Base-by-base conservation (phyloP, 2,797 vertebrate genomes). In the Thalassophryne amazonica region DNA sequence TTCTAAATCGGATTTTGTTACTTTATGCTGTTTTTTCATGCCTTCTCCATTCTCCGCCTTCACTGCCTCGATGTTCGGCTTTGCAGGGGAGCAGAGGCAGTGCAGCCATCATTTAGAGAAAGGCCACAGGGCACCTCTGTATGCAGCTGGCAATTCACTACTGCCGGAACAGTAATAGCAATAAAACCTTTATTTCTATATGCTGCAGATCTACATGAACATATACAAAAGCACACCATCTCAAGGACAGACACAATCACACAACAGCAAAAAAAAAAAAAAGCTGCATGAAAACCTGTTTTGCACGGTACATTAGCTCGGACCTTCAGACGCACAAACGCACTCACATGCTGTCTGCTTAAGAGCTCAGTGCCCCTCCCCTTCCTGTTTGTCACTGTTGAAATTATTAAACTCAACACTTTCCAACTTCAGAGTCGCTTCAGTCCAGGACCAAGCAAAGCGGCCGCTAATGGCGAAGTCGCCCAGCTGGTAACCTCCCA, bases 401-500 rank as follows among this genome's bases (percentile, higher is more conserved):
- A 13, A 36, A 20, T 28, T 41, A 28, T 28, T 41, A 28, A 30
- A 52, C 31, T 20, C 40, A 21, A 0, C 6, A 17, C 45, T 64
- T 37, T 55, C 52, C 25, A 41, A 34, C 52, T 55, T 53, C 47
- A 57, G 41, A 31, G 17, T 55, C 32, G 63, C 38, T 59, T 80
- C 45, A 70, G 34, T 11, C 8, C 36, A 54, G 59, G 6, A 49
- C 39, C 38, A 68, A 60, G 78, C 65, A 76, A 80, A 72, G 57
- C 29, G 30, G 42, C 12, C n/a, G 2, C 72, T 62, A 60, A 76
- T 37, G 21, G 50, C 63, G 73, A 55, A 73, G 69, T 54, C 23
- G 18, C 47, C 60, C 62, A 36, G 63, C 69, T 18, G 48, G 56
- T 76, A 68, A 65, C 63, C 46, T 72, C 73, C 51, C 64, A 64